Evolutionary conservation across 2,113 vertebrate genomes (phyloP).

Genomic region (Phrynocephalus versicolor): DNA sequence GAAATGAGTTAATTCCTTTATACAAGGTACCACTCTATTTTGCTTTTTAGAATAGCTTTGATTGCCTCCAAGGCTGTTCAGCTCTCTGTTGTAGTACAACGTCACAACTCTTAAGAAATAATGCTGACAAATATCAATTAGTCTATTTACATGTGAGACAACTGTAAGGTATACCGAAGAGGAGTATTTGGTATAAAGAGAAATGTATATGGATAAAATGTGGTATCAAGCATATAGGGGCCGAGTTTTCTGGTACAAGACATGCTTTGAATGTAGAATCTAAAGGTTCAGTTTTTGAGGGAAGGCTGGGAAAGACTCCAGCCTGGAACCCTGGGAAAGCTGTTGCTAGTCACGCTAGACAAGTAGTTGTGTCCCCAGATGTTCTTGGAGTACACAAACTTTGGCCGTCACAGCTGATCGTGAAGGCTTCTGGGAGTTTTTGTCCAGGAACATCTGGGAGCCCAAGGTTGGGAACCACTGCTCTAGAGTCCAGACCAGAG

Average conservation of each 20-base stretch:
- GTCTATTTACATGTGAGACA: not conserved
- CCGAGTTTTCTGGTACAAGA: not conserved
- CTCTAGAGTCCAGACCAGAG: not conserved
- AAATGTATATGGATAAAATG: not conserved
- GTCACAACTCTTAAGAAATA: not conserved
- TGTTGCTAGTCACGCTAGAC: not conserved
- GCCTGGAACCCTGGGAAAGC: not conserved
- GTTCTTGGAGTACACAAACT: too few species aligned
- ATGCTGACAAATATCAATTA: not conserved
- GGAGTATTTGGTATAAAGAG: not conserved
- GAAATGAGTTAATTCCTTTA: too few species aligned
- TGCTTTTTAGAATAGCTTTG: not conserved
- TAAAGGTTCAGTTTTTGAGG: too few species aligned
- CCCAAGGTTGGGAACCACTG: too few species aligned
- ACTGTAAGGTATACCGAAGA: not conserved
- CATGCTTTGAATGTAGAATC: not conserved
- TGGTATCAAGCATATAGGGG: accelerated
- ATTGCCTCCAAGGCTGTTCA: not conserved
- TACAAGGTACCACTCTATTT: too few species aligned
- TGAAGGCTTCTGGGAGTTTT: too few species aligned
- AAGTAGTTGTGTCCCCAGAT: too few species aligned
- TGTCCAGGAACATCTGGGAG: too few species aligned
- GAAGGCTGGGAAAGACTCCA: not conserved
- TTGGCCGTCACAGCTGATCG: too few species aligned
- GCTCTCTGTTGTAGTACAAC: not conserved